Evolutionary conservation across 2,797 vertebrate genomes (phyloP), one percentile per base, ranked within the genome.

Genomic region (Scarus forsteni): DNA sequence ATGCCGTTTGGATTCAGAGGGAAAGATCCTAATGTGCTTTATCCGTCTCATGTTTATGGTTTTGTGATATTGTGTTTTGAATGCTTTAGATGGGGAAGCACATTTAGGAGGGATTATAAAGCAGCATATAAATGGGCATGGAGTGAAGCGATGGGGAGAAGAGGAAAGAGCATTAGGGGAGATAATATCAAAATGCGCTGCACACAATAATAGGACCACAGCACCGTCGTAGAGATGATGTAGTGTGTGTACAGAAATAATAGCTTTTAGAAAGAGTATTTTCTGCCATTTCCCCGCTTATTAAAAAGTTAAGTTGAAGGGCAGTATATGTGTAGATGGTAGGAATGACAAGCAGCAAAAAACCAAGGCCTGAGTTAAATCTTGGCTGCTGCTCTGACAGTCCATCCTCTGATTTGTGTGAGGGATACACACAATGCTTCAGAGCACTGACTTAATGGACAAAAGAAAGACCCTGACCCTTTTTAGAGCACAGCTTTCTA

Each of bases 41-140:
- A 18, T 78, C 66, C 34, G 64, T 38, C 46, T 59, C 3, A 0
- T 70, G 45, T 81, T 66, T 79, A 65, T 61, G 73, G 45, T 62
- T 53, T 49, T 36, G 45, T 42, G 27, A 51, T 12, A 18, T 67
- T 71, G 66, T 76, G 60, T 55, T 69, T 53, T 49, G 46, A 70
- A 69, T 43, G 45, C 44, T 64, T 68, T 56, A 49, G 68, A 79
- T 66, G 65, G 52, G 39, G 55, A 35, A 44, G 49, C 61, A 59
- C 78, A 76, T 81, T 78, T 73, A 77, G 76, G 67, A 74, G 48
- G 66, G 57, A 82, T 83, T 81, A 81, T 44, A 14, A 80, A 77
- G 72, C 53, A 50, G 70, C 15, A 54, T 34, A 54, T 75, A 48
- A 80, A 71, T 56, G 55, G 35, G 18, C 13, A 71, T 46, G 19